These are phyloP conservation scores for Halocynthia aurantium DNA, from an alignment of 23 tunicate genomes.

Conservation along the genomic window DNA sequence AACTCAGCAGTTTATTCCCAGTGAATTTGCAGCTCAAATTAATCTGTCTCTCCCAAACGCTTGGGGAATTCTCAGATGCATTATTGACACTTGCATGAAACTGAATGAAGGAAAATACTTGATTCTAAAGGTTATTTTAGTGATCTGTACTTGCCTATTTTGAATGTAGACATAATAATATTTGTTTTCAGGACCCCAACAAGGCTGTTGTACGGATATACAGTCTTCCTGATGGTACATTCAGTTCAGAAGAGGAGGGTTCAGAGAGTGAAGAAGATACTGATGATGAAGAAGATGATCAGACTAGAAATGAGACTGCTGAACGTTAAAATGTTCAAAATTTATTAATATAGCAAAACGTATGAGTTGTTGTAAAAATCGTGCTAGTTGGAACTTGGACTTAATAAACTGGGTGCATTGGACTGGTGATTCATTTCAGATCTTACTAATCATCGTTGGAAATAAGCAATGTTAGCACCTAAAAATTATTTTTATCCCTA, in stretches of 20 bases:
- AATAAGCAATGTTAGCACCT: too few species aligned
- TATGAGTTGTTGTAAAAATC: neutral
- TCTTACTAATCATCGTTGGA: too few species aligned
- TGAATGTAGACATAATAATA: neutral
- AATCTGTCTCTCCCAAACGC: slow-evolving; percentile 81
- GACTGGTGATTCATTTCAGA: too few species aligned
- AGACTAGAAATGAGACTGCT: slow-evolving; percentile 8
- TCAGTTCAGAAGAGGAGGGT: slow-evolving; percentile 87
- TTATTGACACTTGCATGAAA: slow-evolving; percentile 94
- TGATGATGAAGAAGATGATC: slow-evolving; percentile 41
- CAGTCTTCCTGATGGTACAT: slow-evolving; percentile 82
- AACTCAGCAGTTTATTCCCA: slow-evolving; percentile 92
- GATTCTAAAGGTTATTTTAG: slow-evolving; percentile 57
- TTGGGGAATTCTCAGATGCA: slow-evolving; percentile 94
- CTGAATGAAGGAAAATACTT: slow-evolving; percentile 92
- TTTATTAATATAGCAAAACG: too few species aligned
- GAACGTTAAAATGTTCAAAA: neutral
- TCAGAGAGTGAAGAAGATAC: slow-evolving; percentile 43
- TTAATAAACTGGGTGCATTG: too few species aligned
- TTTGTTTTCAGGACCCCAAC: slow-evolving; percentile 85
- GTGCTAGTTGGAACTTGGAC: neutral
- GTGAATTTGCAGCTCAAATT: slow-evolving; percentile 91
- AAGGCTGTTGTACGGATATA: slow-evolving; percentile 83
- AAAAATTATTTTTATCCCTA: too few species aligned
- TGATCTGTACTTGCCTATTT: too few species aligned